Percentiles rank a stretch among this genome's conserved stretches.
These are phyloP conservation scores for Anthonomus grandis DNA, from an alignment of 1,140 invertebrate species.

Conservation along the genomic window DNA sequence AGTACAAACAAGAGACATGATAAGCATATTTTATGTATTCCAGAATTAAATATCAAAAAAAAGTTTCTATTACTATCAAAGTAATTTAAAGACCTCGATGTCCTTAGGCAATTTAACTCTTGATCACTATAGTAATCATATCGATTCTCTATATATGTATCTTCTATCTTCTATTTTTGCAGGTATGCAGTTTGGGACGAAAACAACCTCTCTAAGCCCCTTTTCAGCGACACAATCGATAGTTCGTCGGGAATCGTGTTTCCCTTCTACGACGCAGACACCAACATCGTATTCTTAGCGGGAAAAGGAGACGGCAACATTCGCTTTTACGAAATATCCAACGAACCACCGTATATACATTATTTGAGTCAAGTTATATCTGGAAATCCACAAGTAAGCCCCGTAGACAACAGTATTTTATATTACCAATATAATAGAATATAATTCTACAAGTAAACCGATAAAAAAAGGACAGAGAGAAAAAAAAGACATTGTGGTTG, in stretches of 20 bases:
- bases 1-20: too few relatives aligned
- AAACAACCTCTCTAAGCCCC: constrained; percentile 70
- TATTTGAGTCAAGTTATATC: constrained; percentile 92
- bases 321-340: constrained; percentile 88
- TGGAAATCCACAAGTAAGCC: constrained; percentile 73
- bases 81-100: too few relatives aligned
- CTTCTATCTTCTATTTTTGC: background rate
- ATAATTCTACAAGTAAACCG: background rate
- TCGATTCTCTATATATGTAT: too few relatives aligned
- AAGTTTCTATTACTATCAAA: too few relatives aligned
- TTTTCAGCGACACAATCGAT: constrained; percentile 81
- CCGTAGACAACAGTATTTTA: too few relatives aligned
- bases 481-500: too few relatives aligned
- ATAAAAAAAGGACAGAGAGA: too few relatives aligned
- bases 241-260: constrained; percentile 90
- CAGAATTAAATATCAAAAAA: too few relatives aligned
- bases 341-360: constrained; percentile 80
- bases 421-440: too few relatives aligned
- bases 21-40: too few relatives aligned
- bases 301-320: constrained; percentile 91
- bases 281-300: constrained; percentile 69
- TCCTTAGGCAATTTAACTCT: too few relatives aligned
- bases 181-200: constrained; percentile 74
- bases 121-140: too few relatives aligned
- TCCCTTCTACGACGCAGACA: constrained; percentile 91